Percentiles rank a stretch among this genome's conserved stretches.
Conservation (phyloP, 1,140 invertebrate species). For the Diabrotica virgifera region DNA sequence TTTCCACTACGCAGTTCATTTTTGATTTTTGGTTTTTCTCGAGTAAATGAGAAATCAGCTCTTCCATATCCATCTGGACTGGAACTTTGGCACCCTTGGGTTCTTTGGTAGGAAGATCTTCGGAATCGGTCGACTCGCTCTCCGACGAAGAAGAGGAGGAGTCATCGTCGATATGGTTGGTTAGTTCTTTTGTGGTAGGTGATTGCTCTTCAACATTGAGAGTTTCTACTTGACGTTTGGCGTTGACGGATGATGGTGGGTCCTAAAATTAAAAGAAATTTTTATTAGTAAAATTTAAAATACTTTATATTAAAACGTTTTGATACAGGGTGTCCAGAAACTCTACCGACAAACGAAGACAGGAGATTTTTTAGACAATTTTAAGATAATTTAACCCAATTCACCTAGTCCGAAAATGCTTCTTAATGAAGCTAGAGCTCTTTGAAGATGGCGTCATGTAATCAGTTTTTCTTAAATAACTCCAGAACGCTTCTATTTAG, state of each 20-base stretch:
- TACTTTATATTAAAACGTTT: too few relatives aligned
- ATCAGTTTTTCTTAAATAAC: too few relatives aligned
- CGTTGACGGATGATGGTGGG: slow-evolving; percentile 12
- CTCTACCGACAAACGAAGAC: too few relatives aligned
- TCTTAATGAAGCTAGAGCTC: too few relatives aligned
- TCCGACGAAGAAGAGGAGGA: slow-evolving; percentile 28
- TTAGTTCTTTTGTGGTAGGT: slow-evolving; percentile 42
- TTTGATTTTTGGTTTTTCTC: slow-evolving; percentile 71
- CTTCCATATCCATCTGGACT: slow-evolving; percentile 74
- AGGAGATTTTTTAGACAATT: too few relatives aligned
- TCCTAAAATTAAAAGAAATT: slow-evolving; percentile 18
- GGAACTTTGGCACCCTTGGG: slow-evolving; percentile 66
- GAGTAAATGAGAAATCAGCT: slow-evolving; percentile 70
- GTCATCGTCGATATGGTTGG: slow-evolving; percentile 47
- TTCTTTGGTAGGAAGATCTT: slow-evolving; percentile 42
- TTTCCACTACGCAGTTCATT: slow-evolving; percentile 87
- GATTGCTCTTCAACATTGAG: slow-evolving; percentile 50
- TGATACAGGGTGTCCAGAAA: too few relatives aligned
- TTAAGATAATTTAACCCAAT: too few relatives aligned
- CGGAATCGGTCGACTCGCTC: slow-evolving; percentile 43
- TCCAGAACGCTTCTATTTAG: too few relatives aligned
- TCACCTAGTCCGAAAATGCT: too few relatives aligned
- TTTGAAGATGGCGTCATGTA: too few relatives aligned
- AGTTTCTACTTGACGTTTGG: slow-evolving; percentile 10
- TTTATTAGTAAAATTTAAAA: not conserved